A percentile compares a stretch with the other conserved stretches of the same genome.
These are phyloP conservation scores for Mamestra brassicae DNA, from an alignment of 2,888 invertebrate species.

Conservation along the genomic window DNA sequence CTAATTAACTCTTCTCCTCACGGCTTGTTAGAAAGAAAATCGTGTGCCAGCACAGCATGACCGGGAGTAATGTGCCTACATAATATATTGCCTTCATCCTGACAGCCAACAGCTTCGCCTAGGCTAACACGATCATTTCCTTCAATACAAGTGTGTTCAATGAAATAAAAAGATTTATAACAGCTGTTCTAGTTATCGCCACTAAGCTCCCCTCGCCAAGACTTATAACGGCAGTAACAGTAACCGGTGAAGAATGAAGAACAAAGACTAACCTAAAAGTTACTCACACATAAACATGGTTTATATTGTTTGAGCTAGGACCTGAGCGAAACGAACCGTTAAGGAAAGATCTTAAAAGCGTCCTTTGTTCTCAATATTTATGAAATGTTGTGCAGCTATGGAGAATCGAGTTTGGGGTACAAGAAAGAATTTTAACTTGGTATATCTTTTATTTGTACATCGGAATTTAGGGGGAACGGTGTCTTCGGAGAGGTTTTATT, in stretches of 20 bases:
- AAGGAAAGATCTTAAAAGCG: constrained; percentile 58
- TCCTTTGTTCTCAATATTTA: constrained; percentile 64
- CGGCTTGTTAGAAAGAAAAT: constrained; percentile 34
- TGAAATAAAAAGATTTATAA: constrained; percentile 44
- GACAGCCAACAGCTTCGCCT: constrained; percentile 1
- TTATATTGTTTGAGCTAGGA: constrained; percentile 54
- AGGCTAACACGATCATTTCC: constrained; percentile 9
- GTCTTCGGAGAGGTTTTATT: constrained; percentile 51
- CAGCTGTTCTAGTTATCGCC: constrained; percentile 32
- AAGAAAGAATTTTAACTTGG: constrained; percentile 50
- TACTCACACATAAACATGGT: constrained; percentile 52
- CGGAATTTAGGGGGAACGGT: constrained; percentile 34
- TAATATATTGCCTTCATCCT: constrained; percentile 15
- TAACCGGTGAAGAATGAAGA: constrained; percentile 48
- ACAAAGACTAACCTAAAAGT: constrained; percentile 53
- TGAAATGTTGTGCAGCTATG: constrained; percentile 52
- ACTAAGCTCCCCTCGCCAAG: constrained; percentile 25
- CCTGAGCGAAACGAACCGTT: constrained; percentile 58
- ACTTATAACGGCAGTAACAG: constrained; percentile 45
- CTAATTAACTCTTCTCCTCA: constrained; percentile 21
- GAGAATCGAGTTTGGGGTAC: constrained; percentile 51
- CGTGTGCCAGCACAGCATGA: constrained; percentile 20
- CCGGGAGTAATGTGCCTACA: constrained; percentile 10
- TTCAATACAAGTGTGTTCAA: constrained; percentile 27
- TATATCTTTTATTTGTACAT: constrained; percentile 52